These are phyloP conservation scores for Trissolcus basalis DNA, from an alignment of 1,140 invertebrate species.

Conservation along the genomic window DNA sequence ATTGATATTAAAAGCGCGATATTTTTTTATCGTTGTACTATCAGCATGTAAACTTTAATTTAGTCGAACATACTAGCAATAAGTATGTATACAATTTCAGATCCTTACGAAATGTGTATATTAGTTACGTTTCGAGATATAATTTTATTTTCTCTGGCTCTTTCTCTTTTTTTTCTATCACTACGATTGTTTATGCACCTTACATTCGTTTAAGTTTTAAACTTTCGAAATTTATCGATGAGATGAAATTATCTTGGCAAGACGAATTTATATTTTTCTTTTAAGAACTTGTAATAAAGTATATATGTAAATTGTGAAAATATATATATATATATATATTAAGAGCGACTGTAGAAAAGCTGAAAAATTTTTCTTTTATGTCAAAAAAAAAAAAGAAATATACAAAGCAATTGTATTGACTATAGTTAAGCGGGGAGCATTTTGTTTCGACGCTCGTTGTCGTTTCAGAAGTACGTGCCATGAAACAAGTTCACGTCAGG, in stretches of 20 bases:
- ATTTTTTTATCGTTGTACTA: slow-evolving; percentile 23
- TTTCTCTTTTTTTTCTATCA: slow-evolving; percentile 22
- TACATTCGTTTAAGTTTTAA: slow-evolving; percentile 66
- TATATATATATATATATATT: slow-evolving; percentile 50
- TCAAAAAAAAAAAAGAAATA: slow-evolving; percentile 10
- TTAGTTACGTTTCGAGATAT: slow-evolving; percentile 49
- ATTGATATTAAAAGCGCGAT: slow-evolving; percentile 33
- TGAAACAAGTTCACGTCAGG: slow-evolving; percentile 42
- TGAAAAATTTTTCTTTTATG: slow-evolving; percentile 8
- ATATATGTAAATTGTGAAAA: slow-evolving; percentile 75
- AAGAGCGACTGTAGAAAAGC: slow-evolving; percentile 10
- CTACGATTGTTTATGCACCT: slow-evolving; percentile 63
- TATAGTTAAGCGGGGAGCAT: slow-evolving; percentile 12
- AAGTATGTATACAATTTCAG: slow-evolving; percentile 34
- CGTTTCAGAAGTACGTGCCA: slow-evolving; percentile 45
- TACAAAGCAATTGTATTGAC: slow-evolving; percentile 24
- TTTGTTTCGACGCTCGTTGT: slow-evolving; percentile 33
- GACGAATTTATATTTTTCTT: slow-evolving; percentile 71
- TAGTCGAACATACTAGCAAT: slow-evolving; percentile 35
- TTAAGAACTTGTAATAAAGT: slow-evolving; percentile 66
- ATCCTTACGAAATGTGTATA: slow-evolving; percentile 31
- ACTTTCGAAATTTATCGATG: slow-evolving; percentile 65
- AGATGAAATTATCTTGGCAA: slow-evolving; percentile 60
- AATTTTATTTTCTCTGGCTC: slow-evolving; percentile 28
- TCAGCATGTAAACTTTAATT: slow-evolving; percentile 18